Evolutionary conservation across 2,888 invertebrate species (phyloP).

Genomic region (Ryuthela nishihirai): DNA sequence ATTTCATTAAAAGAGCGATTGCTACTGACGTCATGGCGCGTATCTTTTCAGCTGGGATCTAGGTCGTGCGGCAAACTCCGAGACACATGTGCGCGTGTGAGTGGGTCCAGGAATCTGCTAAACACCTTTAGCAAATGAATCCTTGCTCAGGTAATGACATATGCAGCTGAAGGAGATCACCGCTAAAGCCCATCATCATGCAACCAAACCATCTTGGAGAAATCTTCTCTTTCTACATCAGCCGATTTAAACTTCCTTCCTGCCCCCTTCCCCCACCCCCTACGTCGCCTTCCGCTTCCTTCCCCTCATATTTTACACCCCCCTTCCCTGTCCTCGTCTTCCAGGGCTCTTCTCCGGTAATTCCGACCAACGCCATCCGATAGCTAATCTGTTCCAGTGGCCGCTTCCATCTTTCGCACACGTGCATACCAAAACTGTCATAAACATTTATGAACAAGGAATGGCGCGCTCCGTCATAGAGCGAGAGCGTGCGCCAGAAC

Average conservation of each 20-base stretch:
- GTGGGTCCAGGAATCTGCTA: conserved; percentile 38
- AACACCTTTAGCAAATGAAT: conserved; percentile 34
- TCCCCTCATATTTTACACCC: background rate
- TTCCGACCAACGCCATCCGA: too few species aligned
- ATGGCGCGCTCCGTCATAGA: too few species aligned
- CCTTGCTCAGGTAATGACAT: conserved; percentile 35
- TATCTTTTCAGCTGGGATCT: too few species aligned
- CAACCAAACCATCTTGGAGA: too few species aligned
- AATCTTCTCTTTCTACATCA: too few species aligned
- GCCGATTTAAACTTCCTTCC: background rate
- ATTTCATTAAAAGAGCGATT: too few species aligned
- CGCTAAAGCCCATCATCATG: conserved; percentile 37
- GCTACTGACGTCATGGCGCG: too few species aligned
- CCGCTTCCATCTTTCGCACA: conserved; percentile 31
- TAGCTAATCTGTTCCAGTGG: conserved; percentile 37
- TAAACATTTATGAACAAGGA: conserved; percentile 38
- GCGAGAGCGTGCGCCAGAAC: too few species aligned
- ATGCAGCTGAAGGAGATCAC: conserved; percentile 34
- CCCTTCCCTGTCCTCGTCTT: conserved; percentile 2
- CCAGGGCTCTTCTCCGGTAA: too few species aligned
- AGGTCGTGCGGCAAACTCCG: too few species aligned
- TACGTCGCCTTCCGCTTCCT: conserved; percentile 1
- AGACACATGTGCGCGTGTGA: too few species aligned
- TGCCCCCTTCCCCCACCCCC: background rate
- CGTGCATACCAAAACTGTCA: conserved; percentile 37